Percentiles rank a stretch among this genome's conserved stretches.
Evolutionary conservation across 2,113 vertebrate genomes (phyloP).

Genomic region (Aramus guarauna): DNA sequence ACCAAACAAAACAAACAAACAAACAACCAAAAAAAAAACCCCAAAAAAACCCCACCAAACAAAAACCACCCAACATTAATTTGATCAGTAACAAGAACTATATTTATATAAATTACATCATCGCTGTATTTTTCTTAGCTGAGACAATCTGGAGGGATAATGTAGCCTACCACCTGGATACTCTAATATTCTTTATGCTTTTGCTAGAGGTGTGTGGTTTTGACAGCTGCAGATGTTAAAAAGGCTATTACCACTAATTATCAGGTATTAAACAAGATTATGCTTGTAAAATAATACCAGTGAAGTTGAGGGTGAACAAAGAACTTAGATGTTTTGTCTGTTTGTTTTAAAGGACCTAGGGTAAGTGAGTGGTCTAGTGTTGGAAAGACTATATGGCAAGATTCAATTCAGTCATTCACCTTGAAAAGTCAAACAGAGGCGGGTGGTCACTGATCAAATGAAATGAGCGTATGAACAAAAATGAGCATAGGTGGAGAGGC

Average conservation of each 20-base stretch:
- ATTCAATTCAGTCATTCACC: background rate
- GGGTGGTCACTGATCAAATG: background rate
- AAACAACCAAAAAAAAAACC: no score
- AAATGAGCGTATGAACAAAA: background rate
- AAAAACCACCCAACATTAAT: background rate
- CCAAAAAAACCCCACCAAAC: no score
- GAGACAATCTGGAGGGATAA: background rate
- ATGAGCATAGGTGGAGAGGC: background rate
- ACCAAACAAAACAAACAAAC: background rate
- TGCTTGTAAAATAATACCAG: conserved; percentile 33
- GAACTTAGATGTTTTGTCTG: background rate
- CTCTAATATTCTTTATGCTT: background rate
- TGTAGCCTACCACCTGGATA: background rate
- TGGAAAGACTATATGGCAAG: background rate
- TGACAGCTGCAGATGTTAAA: conserved; percentile 52
- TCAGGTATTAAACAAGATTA: conserved; percentile 24
- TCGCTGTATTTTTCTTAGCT: conserved; percentile 4
- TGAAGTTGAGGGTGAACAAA: background rate
- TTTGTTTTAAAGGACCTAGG: background rate
- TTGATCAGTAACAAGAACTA: conserved; percentile 27
- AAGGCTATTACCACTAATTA: conserved; percentile 44
- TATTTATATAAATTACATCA: conserved; percentile 3
- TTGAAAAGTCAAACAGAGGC: background rate
- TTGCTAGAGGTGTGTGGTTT: conserved; percentile 26
- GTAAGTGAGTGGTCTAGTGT: conserved; percentile 1